Evolutionary conservation across 2,888 invertebrate species (phyloP).

Genomic region (Pardosa pseudoannulata): DNA sequence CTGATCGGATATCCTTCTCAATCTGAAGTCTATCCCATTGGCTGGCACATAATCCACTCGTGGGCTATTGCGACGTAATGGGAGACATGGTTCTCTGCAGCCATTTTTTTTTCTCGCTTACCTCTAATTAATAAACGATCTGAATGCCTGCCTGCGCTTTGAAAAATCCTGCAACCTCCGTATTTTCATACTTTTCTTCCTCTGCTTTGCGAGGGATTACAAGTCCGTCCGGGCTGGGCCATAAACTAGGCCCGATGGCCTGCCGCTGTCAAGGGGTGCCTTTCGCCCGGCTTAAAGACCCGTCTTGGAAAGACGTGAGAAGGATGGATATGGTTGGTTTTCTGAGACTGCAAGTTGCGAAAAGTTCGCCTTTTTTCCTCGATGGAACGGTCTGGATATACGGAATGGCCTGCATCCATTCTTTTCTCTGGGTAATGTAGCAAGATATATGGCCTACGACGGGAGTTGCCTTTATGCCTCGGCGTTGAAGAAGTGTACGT

Average conservation of each 20-base stretch:
- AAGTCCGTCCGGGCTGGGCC: slow-evolving; percentile 37
- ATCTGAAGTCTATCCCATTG: background rate
- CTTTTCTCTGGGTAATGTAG: slow-evolving; percentile 23
- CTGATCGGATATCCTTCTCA: background rate
- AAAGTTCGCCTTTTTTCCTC: slow-evolving; percentile 41
- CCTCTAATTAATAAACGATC: slow-evolving; percentile 70
- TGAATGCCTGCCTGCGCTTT: slow-evolving; percentile 51
- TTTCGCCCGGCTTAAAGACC: slow-evolving; percentile 48
- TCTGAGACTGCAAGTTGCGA: slow-evolving; percentile 34
- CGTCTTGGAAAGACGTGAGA: slow-evolving; percentile 65
- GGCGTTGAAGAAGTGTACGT: slow-evolving; percentile 35
- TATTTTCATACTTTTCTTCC: slow-evolving; percentile 51
- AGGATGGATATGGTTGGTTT: slow-evolving; percentile 69
- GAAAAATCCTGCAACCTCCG: slow-evolving; percentile 29
- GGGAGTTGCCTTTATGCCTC: slow-evolving; percentile 36
- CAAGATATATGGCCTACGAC: slow-evolving; percentile 30
- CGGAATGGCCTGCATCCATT: slow-evolving; percentile 1
- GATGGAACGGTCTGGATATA: slow-evolving; percentile 32
- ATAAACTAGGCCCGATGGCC: slow-evolving; percentile 52
- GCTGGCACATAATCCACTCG: background rate
- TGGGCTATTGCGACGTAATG: background rate
- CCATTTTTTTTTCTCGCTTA: background rate
- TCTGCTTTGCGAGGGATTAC: slow-evolving; percentile 34
- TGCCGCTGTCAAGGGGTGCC: slow-evolving; percentile 61
- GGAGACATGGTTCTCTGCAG: background rate